Conservation (phyloP, 2,113 vertebrate genomes). For the Lophochroa leadbeateri region DNA sequence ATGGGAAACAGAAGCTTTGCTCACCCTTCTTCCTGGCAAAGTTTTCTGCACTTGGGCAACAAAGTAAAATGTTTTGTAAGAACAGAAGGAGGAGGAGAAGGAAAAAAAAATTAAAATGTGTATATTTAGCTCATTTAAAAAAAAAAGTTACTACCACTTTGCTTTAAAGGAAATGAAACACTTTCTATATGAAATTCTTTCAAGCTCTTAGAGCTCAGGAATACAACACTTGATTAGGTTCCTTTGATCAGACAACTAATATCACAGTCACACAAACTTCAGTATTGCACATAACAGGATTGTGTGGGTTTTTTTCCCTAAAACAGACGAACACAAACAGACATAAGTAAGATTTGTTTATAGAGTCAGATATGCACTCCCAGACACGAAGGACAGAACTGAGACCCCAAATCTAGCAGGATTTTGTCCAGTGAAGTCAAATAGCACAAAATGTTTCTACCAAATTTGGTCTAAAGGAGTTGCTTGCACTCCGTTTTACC, state of each 20-base stretch:
- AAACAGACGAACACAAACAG: neutral
- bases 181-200: conserved; percentile 43
- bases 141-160: neutral
- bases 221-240: conserved; percentile 2
- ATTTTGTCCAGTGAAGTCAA: neutral
- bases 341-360: conserved; percentile 21
- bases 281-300: neutral
- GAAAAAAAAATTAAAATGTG: neutral
- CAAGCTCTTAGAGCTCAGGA: neutral
- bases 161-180: conserved; percentile 61
- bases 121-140: conserved; percentile 31
- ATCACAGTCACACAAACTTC: conserved; percentile 17
- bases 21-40: conserved; percentile 80
- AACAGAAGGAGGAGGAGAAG: neutral
- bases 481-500: neutral
- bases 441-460: neutral
- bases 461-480: neutral
- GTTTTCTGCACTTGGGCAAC: conserved; percentile 62
- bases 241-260: conserved; percentile 53
- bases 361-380: neutral
- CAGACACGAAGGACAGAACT: neutral
- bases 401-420: neutral
- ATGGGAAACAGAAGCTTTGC: conserved; percentile 79
- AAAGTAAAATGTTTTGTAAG: conserved; percentile 68
- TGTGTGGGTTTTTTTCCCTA: neutral